phyloP scores from a whole-genome alignment of 2,113 vertebrate species.

The Oostethus manadensis region DNA sequence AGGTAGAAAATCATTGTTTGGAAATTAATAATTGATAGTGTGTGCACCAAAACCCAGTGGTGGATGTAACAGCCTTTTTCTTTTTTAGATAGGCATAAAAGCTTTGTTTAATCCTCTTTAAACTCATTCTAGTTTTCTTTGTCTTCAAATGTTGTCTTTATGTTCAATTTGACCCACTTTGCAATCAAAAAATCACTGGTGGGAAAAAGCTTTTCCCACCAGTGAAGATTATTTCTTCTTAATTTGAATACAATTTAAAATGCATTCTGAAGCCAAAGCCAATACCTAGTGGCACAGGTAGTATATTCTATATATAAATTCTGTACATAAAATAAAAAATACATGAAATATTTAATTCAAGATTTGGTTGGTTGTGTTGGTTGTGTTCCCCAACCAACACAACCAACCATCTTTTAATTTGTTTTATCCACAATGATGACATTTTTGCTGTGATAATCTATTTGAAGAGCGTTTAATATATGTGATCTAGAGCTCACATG shows the following conservation, averaged over 20 bases:
- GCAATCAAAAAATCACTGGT: too few relatives aligned
- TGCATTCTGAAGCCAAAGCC: too few relatives aligned
- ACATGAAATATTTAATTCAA: not conserved
- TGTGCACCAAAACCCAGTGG: constrained; percentile 20
- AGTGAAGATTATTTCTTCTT: constrained; percentile 18
- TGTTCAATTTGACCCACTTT: constrained; percentile 8
- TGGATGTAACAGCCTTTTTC: constrained; percentile 22
- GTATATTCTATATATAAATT: not conserved
- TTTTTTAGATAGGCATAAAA: constrained; percentile 22
- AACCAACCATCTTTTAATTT: too few relatives aligned
- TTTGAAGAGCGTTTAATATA: too few relatives aligned
- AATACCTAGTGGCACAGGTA: not conserved
- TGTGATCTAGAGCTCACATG: too few relatives aligned
- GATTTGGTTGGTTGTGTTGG: not conserved
- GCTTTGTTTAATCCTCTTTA: constrained; percentile 6
- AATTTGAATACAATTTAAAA: not conserved
- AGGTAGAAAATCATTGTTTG: constrained; percentile 72
- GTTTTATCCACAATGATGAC: not conserved
- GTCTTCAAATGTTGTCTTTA: constrained; percentile 8
- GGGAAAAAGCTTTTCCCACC: constrained; percentile 22
- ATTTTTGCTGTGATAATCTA: too few relatives aligned
- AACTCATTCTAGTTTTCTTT: constrained; percentile 14
- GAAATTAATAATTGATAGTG: constrained; percentile 40
- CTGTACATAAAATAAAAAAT: too few relatives aligned
- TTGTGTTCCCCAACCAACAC: too few relatives aligned